Evolutionary conservation across 2,797 vertebrate species (phyloP), one percentile per base, ranked within the genome.

Genomic region (Tympanoctomys barrerae): DNA sequence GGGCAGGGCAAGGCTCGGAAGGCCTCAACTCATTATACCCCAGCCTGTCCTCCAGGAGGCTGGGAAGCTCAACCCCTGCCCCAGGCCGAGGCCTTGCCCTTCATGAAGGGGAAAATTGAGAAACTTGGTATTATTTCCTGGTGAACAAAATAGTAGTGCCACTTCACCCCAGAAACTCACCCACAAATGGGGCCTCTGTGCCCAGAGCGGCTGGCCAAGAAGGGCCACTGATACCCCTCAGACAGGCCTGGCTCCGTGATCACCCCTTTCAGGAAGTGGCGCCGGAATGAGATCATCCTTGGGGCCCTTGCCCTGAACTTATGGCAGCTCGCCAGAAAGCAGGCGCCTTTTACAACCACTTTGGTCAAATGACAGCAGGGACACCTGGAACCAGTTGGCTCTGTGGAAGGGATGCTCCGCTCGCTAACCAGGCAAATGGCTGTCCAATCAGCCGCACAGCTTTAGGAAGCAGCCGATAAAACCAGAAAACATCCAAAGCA

Each of bases 341-440:
- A 94, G 87, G 89, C 1, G 2, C 61, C 39, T 62, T 90, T 93
- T 83, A 42, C 81, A 93, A 84, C 70, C 39, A 73, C 22, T 54
- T 62, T 70, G 95, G 96, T 89, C 87, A 88, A 87, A 95, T 68
- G 95, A 90, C 96, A 96, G 84, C 93, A 91, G 94, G 87, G 91
- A 82, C 0, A 19, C 95, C 84, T 86, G 95, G 49, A 87, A 96
- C 64, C 82, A 84, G 82, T 66, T 87, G 94, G 90, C 79, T 92
- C 94, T 19, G 0, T 14, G 77, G 84, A 94, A 91, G 59, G 93
- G 86, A 57, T 89, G 84, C 49, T 39, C 85, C 70, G 75, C 46
- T 81, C 70, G 79, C 46, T 81, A 36, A 52, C 22, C 64, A 18
- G 85, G 84, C 64, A 91, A 83, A 96, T 31, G 54, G 77, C 52